Conservation (phyloP, 1,140 invertebrate species). For the Scaptomyza hsui region DNA sequence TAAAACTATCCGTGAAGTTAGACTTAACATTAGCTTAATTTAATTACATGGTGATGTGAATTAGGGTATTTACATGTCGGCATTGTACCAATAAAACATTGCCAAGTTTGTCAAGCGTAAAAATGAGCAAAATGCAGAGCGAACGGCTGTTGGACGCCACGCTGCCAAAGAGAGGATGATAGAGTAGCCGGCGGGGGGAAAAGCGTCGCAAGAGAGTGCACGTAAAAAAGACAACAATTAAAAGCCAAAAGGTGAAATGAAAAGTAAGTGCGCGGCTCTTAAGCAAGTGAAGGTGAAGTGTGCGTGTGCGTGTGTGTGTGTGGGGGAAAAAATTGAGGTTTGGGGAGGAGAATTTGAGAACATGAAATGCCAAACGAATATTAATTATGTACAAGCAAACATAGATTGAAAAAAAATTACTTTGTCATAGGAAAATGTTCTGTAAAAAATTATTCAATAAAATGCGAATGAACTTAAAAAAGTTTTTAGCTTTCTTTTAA, state of each 20-base stretch:
- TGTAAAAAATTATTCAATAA: too few relatives aligned
- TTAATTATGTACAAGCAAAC: neutral
- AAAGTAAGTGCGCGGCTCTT: slow-evolving; percentile 8
- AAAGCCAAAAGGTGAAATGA: slow-evolving; percentile 35
- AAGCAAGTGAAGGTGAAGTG: neutral
- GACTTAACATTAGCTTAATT: too few relatives aligned
- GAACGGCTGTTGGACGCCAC: slow-evolving; percentile 15
- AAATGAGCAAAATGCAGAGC: slow-evolving; percentile 56
- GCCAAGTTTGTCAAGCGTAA: slow-evolving; percentile 66
- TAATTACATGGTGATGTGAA: too few relatives aligned
- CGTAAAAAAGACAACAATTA: slow-evolving; percentile 37
- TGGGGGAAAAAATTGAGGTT: neutral
- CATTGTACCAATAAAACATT: neutral
- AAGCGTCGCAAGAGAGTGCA: slow-evolving; percentile 9
- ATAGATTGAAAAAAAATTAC: neutral
- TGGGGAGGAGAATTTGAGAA: neutral
- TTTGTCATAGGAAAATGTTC: too few relatives aligned
- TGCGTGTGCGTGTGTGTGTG: neutral
- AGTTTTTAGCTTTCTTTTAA: too few relatives aligned
- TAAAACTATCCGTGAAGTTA: too few relatives aligned
- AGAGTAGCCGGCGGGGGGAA: neutral
- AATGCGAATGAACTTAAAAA: too few relatives aligned
- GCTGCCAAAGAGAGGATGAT: neutral
- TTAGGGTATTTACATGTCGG: slow-evolving; percentile 31
- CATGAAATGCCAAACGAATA: slow-evolving; percentile 1